A percentile compares a stretch with the other conserved stretches of the same genome.
Evolutionary conservation across 2,797 vertebrate species (phyloP).

Genomic region (Allobates femoralis): DNA sequence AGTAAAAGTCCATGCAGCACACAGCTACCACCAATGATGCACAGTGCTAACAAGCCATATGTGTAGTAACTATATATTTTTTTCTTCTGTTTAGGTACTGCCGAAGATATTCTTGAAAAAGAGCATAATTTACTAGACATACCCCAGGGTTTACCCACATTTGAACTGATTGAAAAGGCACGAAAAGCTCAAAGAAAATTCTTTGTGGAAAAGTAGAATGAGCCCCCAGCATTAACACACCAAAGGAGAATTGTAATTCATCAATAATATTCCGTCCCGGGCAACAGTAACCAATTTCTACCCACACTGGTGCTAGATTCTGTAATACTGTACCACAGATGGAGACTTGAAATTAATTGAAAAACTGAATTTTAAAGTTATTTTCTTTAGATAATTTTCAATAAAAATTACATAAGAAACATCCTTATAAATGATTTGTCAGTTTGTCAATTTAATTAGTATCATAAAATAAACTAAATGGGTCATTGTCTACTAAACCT

Average conservation of each 20-base stretch:
- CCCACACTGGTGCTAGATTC: neutral
- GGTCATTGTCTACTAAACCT: neutral
- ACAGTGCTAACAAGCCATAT: too few species aligned
- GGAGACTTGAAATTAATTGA: neutral
- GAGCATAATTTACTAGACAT: conserved; percentile 77
- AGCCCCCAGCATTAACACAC: neutral
- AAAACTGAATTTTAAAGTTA: too few species aligned
- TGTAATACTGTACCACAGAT: neutral
- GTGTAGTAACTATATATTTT: conserved; percentile 11
- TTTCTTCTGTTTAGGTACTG: conserved; percentile 77
- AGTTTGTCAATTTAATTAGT: neutral
- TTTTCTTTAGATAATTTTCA: too few species aligned
- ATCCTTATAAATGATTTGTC: neutral
- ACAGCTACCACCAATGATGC: too few species aligned
- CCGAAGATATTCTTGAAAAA: conserved; percentile 82
- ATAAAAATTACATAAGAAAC: neutral
- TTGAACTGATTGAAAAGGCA: conserved; percentile 85
- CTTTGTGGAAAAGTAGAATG: conserved; percentile 79
- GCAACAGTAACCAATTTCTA: neutral
- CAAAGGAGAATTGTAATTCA: neutral
- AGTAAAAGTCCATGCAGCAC: too few species aligned
- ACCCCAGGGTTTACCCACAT: conserved; percentile 82
- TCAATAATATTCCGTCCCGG: neutral
- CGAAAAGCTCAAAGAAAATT: conserved; percentile 80
- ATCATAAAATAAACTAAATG: neutral